Base-by-base conservation (phyloP, 2,797 vertebrate genomes). In the Clamator glandarius region DNA sequence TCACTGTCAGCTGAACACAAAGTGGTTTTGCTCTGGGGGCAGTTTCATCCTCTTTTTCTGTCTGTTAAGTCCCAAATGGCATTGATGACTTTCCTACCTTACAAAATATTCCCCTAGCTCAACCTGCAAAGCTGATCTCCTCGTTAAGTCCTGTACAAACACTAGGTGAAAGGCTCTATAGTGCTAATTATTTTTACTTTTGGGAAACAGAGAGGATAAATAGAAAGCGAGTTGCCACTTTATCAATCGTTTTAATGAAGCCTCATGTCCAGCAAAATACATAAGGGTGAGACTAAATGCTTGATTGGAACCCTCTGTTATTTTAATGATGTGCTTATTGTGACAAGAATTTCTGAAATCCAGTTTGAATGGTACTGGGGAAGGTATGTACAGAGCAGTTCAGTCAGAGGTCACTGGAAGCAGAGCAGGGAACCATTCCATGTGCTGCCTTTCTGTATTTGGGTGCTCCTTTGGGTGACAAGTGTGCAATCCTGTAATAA, bases 241-340 rank as follows among this genome's bases (percentile, higher is more conserved):
- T 62, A 8, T 70, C 81, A 70, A 11, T 25, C 42, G 29, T 44
- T 78, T 48, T 75, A 66, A 87, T 42, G 74, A 81, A 91, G 59
- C 28, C 25, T 19, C 16, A 3, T 10, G 55, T 50, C 58, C 80
- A 91, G 80, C 28, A 55, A 69, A 84, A 74, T 29, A 25, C 28
- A 7, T 41, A 8, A 78, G 13, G 28, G 5, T 55, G 82, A 79
- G 80, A 44, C 13, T 18, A 26, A 73, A 86, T 36, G 74, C 55
- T 90, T 84, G 64, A 17, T 21, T 57, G 62, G 70, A 36, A 59
- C 36, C 24, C 55, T 57, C 52, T 39, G 5, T 83, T 74, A 77
- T 87, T 94, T 92, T 92, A 86, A 90, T 62, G 57, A 91, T 41
- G 59, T 73, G 26, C 52, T 91, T 52, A 62, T 73, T 42, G 66